Evolutionary conservation across 2,888 invertebrate species (phyloP), one percentile per base, ranked within the genome.

Genomic region (Cancer borealis): DNA sequence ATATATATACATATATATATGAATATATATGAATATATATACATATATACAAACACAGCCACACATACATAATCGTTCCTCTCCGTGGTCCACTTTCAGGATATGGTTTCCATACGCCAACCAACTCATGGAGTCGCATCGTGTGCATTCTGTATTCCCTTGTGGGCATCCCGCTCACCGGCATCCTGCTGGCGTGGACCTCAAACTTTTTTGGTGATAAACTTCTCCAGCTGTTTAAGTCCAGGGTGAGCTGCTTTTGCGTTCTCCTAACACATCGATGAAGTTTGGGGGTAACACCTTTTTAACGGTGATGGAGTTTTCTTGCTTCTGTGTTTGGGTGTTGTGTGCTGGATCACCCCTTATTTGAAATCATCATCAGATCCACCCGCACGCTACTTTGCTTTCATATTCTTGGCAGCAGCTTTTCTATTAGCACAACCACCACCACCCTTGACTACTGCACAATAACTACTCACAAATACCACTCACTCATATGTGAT

Each of bases 121-220:
- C 60, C 6, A 39, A 6, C 1, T 10, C 93, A 0, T n/a, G 66
- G 5, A 95, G 95, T 17, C 89, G 92, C 30, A 66, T 95, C 45
- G 45, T 94, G 88, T 95, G 95, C 87, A 95, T 95, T 60, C 39
- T 95, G 17, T 95, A 95, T 89, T 95, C 95, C n/a, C 66, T 94
- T 8, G 60, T 95, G n/a, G 95, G 95, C 60, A 94, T 95, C n/a
- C 95, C 95, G 26, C 91, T 95, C 47, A 95, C 95, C 0, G 95
- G 95, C 26, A 95, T 95, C 0, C 95, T 95, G 21, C 95, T 95
- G 4, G 94, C 95, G 39, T 93, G 90, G 94, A 95, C 95, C 30
- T 95, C 95, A 8, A 94, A 95, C 30, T 93, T 94, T 90, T 95
- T 95, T 90, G 95, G 95, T 1, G 95, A 95, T 49, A 90, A 90